phyloP scores from a whole-genome alignment of 2,113 vertebrate genomes.

The Sinosuthora webbiana region DNA sequence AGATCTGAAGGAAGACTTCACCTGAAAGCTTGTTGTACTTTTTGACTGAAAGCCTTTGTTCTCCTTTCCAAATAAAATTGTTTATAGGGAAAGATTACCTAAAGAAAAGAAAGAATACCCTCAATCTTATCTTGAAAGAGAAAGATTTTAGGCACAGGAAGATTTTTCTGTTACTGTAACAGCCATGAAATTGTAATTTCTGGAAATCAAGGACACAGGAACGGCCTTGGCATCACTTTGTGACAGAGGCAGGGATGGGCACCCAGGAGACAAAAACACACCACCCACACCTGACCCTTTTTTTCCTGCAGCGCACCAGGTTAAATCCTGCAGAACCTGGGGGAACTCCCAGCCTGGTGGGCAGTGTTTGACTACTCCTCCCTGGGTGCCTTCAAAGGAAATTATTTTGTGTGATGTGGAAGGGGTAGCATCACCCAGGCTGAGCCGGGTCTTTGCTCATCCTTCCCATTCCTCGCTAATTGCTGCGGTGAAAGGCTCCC shows the following conservation, averaged over 20 bases:
- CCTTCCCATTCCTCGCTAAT: not conserved
- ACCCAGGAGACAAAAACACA: not conserved
- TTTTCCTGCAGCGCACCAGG: not conserved
- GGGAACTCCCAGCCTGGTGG: not conserved
- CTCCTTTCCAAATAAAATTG: not conserved
- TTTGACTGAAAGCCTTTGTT: conserved; percentile 35
- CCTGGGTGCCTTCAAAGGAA: not conserved
- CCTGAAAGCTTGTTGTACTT: not conserved
- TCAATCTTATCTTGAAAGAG: not conserved
- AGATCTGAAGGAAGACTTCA: conserved; percentile 27
- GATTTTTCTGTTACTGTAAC: not conserved
- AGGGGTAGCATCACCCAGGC: not conserved
- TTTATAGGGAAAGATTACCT: not conserved
- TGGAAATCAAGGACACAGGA: not conserved
- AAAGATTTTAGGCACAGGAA: not conserved
- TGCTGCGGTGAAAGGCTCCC: not conserved
- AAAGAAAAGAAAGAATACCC: not conserved
- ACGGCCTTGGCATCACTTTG: accelerated
- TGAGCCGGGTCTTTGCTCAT: not conserved
- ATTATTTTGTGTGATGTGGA: accelerated
- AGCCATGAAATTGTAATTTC: not conserved
- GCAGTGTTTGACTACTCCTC: not conserved
- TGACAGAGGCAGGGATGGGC: not conserved
- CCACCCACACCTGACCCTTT: accelerated
- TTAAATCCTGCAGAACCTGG: not conserved